Evolutionary conservation across 2,888 invertebrate species (phyloP).

Genomic region (Lasioglossum lativentre): DNA sequence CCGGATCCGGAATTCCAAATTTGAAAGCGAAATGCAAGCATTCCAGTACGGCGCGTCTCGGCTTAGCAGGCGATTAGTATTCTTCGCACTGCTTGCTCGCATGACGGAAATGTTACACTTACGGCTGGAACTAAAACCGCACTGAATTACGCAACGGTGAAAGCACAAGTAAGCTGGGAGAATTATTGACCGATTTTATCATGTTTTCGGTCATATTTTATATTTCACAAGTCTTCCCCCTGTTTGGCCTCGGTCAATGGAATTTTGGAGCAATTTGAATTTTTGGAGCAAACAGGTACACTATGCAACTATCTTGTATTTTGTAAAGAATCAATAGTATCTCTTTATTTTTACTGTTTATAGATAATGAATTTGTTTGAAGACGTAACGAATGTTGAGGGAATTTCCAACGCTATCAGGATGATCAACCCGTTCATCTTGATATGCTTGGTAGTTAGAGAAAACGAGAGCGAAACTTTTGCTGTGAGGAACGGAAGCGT

Average conservation of each 20-base stretch:
- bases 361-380: not conserved
- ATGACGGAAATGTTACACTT: constrained; percentile 81
- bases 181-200: constrained; percentile 72
- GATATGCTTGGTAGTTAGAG: constrained; percentile 32
- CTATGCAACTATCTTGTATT: not conserved
- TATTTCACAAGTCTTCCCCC: not conserved
- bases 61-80: constrained; percentile 61
- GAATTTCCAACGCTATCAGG: not conserved
- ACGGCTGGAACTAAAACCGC: constrained; percentile 70
- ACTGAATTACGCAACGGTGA: constrained; percentile 78
- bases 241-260: not conserved
- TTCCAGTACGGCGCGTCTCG: constrained; percentile 38
- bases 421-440: not conserved
- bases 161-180: constrained; percentile 73
- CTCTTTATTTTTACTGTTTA: not conserved
- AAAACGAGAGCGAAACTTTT: constrained; percentile 76
- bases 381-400: not conserved
- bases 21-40: constrained; percentile 42
- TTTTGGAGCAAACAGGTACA: not conserved
- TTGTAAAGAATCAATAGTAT: not conserved
- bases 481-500: constrained; percentile 53
- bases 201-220: constrained; percentile 16
- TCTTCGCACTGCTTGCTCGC: constrained; percentile 58
- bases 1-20: constrained; percentile 6
- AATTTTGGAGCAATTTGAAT: not conserved